These are phyloP conservation scores for Anguilla japonica DNA, from an alignment of 2,113 vertebrate genomes.

Conservation along the genomic window DNA sequence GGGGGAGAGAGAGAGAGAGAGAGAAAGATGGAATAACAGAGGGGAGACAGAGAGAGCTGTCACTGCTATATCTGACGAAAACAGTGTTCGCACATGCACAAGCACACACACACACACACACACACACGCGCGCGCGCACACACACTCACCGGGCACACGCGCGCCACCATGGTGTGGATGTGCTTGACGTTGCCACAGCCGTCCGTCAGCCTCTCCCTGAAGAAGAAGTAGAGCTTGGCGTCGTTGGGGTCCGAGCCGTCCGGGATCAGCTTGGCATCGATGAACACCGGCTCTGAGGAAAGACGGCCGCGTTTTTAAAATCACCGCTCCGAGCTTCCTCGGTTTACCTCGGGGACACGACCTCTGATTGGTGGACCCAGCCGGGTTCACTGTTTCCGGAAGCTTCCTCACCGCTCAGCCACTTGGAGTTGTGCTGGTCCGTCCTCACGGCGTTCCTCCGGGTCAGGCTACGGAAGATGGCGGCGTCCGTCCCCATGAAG, in stretches of 20 bases:
- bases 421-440: constrained; percentile 98
- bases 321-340: no score
- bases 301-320: neutral
- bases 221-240: constrained; percentile 93
- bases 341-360: no score
- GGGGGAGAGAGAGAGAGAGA: no score
- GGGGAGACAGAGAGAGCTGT: neutral
- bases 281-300: constrained; percentile 85
- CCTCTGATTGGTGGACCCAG: no score
- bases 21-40: neutral
- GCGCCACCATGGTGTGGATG: constrained; percentile 94
- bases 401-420: constrained; percentile 88
- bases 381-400: no score
- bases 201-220: constrained; percentile 89
- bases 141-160: constrained; percentile 90
- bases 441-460: constrained; percentile 89
- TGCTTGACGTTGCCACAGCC: constrained; percentile 89
- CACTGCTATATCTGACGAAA: no score
- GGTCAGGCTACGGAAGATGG: constrained; percentile 95
- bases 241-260: constrained; percentile 94
- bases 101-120: constrained; percentile 18
- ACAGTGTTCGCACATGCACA: neutral
- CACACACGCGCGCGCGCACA: neutral
- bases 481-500: constrained; percentile 97
- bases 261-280: constrained; percentile 91